Evolutionary conservation across 1,140 invertebrate genomes (phyloP), one percentile per base, ranked within the genome.

Genomic region (Diploscapter pachys): DNA sequence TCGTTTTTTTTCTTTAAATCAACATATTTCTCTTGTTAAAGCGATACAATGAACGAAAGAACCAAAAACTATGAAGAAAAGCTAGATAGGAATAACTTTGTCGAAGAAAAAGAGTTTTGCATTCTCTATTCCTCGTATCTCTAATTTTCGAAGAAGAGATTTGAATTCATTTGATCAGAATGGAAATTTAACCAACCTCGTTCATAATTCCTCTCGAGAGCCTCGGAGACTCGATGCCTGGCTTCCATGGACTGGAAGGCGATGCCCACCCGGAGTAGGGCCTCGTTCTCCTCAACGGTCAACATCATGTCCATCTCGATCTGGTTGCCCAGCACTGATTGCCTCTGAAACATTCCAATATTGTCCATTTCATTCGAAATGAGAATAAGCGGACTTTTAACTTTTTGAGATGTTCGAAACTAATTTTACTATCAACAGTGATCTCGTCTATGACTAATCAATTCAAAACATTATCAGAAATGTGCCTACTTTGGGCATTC

Each of bases 251-350:
- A 83, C 55, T 83, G 78, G 51, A 78, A 78, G 53, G 74, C 78
- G 5, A 78, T 66, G 13, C 77, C 77, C 31, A 79, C 78, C 50
- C 78, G 71, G 8, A 85, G 71, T 5, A 84, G 77, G 11, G 81
- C 75, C 48, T 84, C 84, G 64, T 84, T 85, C 48, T 83, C 82
- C 75, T 85, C 83, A 3, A 86, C 79, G 11, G 74, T 81, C 78
- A 83, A 70, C 82, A 85, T 86, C 65, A 85, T 85, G 68, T 85
- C 83, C 83, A 85, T 85, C 77, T 85, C 83, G 13, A 85, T 85
- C 62, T 82, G 83, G 69, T 86, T 85, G 51, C 83, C 84, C 5
- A 84, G 83, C 3, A 84, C 83, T 11, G 84, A 77, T 62, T 75
- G 68, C 61, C 83, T 73, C 83, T 84, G 70, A 71, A 85, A 75